These are phyloP conservation scores for Struthio camelus DNA, from an alignment of 2,113 vertebrate genomes.

Conservation along the genomic window DNA sequence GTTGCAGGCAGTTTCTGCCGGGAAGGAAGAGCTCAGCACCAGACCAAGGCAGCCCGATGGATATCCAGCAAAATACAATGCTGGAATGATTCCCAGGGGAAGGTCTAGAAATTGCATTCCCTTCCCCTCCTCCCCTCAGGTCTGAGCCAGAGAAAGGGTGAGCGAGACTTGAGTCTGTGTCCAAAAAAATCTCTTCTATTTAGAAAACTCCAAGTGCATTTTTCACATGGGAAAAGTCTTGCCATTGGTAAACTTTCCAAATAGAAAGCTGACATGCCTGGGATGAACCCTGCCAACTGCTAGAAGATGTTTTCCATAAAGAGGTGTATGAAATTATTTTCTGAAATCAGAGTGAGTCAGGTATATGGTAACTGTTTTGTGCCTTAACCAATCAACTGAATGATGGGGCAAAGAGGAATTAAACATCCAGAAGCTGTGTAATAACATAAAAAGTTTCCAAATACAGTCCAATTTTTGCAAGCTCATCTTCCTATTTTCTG, in stretches of 20 bases:
- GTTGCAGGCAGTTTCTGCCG: background rate
- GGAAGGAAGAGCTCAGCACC: background rate
- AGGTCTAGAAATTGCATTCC: background rate
- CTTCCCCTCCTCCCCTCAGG: background rate
- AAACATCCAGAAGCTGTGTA: fast-evolving
- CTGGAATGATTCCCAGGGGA: background rate
- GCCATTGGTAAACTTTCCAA: background rate
- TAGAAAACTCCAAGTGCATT: background rate
- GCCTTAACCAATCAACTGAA: background rate
- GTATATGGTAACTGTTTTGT: background rate
- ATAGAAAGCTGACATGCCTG: background rate
- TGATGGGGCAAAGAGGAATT: background rate
- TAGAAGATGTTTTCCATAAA: background rate
- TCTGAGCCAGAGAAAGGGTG: background rate
- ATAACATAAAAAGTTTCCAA: background rate
- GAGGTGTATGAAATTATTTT: background rate
- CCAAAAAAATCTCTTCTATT: background rate
- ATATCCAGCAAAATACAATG: background rate
- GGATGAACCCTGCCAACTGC: background rate
- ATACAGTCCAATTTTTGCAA: background rate
- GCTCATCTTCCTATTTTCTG: background rate
- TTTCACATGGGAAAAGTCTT: constrained; percentile 37
- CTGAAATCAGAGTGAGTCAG: background rate
- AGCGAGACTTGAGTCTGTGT: background rate
- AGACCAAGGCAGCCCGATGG: too few relatives aligned